Conservation (phyloP, 1,140 invertebrate species). For the Vanessa tameamea region DNA sequence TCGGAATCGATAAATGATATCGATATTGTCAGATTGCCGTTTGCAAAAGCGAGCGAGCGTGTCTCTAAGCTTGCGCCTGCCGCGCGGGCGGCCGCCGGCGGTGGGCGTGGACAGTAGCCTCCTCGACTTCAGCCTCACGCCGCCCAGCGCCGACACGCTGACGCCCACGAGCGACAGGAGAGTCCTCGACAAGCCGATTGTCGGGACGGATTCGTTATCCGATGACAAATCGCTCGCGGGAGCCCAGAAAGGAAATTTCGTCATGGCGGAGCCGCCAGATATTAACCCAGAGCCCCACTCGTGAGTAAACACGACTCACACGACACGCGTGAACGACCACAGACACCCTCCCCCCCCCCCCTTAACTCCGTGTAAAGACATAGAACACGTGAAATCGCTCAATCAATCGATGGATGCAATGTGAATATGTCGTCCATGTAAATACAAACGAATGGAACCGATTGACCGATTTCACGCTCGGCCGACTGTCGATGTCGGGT, state of each 20-base stretch:
- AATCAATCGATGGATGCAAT: conserved; percentile 11
- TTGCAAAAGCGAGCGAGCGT: conserved; percentile 75
- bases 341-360: background rate
- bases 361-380: conserved; percentile 19
- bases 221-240: conserved; percentile 17
- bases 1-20: conserved; percentile 37
- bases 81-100: conserved; percentile 67
- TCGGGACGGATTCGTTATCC: conserved; percentile 26
- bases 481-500: conserved; percentile 13
- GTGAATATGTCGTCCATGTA: conserved; percentile 9
- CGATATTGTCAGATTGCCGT: conserved; percentile 73
- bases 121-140: conserved; percentile 70
- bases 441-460: background rate
- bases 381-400: conserved; percentile 28
- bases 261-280: conserved; percentile 63
- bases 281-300: conserved; percentile 76
- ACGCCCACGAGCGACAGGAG: conserved; percentile 60
- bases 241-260: conserved; percentile 45
- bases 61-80: conserved; percentile 72
- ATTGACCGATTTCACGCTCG: conserved; percentile 35
- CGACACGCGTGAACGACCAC: conserved; percentile 47
- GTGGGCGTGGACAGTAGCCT: conserved; percentile 61
- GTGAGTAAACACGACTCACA: conserved; percentile 72
- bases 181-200: conserved; percentile 35
- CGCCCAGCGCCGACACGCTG: conserved; percentile 70